A percentile compares a stretch with the other conserved stretches of the same genome.
phyloP scores from a whole-genome alignment of 2,888 invertebrate species.

The Tipula vernalis region DNA sequence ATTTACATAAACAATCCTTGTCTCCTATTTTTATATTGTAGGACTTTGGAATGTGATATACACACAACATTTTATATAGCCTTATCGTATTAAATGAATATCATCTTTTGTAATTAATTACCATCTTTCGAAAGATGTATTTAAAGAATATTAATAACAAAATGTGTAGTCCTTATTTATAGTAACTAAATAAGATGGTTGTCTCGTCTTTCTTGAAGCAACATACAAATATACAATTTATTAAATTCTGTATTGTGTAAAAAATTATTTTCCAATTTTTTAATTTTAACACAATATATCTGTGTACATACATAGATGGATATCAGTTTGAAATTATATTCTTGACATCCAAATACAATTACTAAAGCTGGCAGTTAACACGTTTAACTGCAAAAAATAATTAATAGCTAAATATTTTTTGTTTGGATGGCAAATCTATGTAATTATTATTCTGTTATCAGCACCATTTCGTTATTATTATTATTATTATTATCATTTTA shows the following conservation, averaged over 20 bases:
- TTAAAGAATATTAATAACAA: not conserved
- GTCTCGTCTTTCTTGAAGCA: not conserved
- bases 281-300: too few relatives aligned
- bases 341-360: too few relatives aligned
- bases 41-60: not conserved
- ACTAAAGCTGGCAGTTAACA: too few relatives aligned
- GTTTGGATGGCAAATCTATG: not conserved
- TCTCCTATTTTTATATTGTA: not conserved
- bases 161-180: not conserved
- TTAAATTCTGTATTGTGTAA: not conserved
- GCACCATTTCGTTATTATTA: not conserved
- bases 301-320: too few relatives aligned
- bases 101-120: not conserved
- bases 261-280: too few relatives aligned
- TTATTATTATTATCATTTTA: not conserved
- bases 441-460: not conserved
- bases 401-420: not conserved
- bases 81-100: not conserved
- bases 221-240: not conserved
- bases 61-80: not conserved
- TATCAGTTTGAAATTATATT: too few relatives aligned
- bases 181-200: not conserved
- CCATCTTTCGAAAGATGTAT: not conserved
- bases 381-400: not conserved
- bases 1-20: not conserved